A percentile compares a stretch with the other conserved stretches of the same genome.
Conservation (phyloP, 2,113 vertebrate species). For the Callaeas wilsoni region DNA sequence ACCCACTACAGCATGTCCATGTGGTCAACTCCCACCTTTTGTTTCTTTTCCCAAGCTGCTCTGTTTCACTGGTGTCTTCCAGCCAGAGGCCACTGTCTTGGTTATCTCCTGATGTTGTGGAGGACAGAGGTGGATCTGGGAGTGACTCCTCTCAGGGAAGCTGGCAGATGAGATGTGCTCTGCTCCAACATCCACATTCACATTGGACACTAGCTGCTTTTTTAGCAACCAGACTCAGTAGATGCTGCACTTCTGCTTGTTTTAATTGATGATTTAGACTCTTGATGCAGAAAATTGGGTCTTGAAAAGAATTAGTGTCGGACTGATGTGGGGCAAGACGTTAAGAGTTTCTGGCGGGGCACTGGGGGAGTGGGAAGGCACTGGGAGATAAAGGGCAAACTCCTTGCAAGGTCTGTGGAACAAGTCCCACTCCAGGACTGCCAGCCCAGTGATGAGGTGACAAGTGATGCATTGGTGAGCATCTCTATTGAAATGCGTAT, state of each 20-base stretch:
- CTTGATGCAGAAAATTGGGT: neutral
- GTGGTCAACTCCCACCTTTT: neutral
- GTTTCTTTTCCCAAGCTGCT: neutral
- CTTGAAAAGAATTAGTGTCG: accelerated
- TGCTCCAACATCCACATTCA: neutral
- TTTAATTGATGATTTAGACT: neutral
- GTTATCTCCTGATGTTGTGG: neutral
- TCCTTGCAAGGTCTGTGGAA: neutral
- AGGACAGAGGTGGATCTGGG: neutral
- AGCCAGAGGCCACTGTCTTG: neutral
- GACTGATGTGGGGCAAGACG: neutral
- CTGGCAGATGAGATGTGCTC: neutral
- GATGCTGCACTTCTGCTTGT: neutral
- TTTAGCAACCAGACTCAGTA: neutral
- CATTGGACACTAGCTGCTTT: accelerated
- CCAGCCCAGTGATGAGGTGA: accelerated
- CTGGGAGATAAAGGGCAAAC: neutral
- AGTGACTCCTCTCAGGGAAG: neutral
- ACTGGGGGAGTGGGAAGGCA: accelerated
- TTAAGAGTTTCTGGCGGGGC: neutral
- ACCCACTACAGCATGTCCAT: neutral
- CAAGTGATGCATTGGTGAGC: neutral
- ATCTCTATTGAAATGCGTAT: neutral
- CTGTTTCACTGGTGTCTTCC: neutral
- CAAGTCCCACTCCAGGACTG: neutral